Evolutionary conservation across 2,888 invertebrate species (phyloP).

Genomic region (Tetramorium bicarinatum): DNA sequence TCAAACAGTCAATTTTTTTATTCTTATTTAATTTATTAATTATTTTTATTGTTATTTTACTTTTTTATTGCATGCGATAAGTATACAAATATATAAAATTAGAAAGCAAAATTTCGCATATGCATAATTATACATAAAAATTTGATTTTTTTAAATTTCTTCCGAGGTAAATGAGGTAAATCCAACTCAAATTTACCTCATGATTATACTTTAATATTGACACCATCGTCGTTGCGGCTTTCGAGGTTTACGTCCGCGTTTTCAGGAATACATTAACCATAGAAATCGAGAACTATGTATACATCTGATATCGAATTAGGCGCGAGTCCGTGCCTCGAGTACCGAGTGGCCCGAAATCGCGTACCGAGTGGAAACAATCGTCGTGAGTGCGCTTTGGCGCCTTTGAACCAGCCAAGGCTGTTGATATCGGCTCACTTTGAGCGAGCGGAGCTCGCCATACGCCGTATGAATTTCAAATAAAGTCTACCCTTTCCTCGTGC

Average conservation of each 20-base stretch:
- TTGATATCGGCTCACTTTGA: slow-evolving; percentile 79
- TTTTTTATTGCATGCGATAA: background rate
- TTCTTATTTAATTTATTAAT: too few relatives aligned
- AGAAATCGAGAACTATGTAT: slow-evolving; percentile 38
- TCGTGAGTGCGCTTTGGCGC: slow-evolving; percentile 72
- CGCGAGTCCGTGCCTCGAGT: slow-evolving; percentile 53
- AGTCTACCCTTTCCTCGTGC: slow-evolving; percentile 62
- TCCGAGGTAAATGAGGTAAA: background rate
- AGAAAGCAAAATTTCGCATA: background rate
- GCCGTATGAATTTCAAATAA: slow-evolving; percentile 80
- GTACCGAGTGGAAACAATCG: slow-evolving; percentile 73
- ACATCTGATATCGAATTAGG: slow-evolving; percentile 42
- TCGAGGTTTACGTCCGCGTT: background rate
- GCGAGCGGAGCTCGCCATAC: slow-evolving; percentile 66
- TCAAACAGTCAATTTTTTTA: background rate
- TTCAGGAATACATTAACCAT: slow-evolving; percentile 28
- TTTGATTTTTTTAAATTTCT: background rate
- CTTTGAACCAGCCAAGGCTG: slow-evolving; percentile 76
- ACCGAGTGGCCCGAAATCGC: slow-evolving; percentile 62
- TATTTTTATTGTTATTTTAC: background rate
- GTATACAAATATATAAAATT: background rate
- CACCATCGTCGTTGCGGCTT: background rate
- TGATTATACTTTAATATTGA: background rate
- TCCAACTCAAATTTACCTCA: background rate
- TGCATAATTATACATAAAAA: background rate